Evolutionary conservation across 2,888 invertebrate genomes (phyloP).

Genomic region (Eutolmus rufibarbis): DNA sequence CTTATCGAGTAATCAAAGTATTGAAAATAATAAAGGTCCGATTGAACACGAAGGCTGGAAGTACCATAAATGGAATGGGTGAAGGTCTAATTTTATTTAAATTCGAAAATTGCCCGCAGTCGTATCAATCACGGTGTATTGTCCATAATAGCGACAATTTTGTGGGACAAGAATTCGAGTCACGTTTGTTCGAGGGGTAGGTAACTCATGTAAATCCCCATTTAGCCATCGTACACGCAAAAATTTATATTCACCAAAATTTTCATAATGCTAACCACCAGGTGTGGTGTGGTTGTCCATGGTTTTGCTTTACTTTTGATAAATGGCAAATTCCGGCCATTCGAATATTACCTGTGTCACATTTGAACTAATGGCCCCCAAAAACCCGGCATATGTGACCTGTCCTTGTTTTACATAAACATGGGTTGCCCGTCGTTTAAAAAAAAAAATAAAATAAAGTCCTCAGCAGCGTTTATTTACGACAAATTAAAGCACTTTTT

Average conservation of each 20-base stretch:
- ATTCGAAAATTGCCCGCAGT: background rate
- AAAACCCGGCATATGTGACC: background rate
- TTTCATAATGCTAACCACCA: constrained; percentile 6
- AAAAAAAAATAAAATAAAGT: background rate
- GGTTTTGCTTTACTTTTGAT: background rate
- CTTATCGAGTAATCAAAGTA: background rate
- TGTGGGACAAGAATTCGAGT: background rate
- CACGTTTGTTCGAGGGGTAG: background rate
- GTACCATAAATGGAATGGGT: background rate
- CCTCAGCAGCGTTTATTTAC: background rate
- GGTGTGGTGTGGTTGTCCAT: background rate
- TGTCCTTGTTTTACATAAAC: background rate
- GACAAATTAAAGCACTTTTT: background rate
- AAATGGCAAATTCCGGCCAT: background rate
- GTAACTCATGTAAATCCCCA: constrained; percentile 11
- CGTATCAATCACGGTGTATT: background rate
- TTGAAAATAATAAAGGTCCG: background rate
- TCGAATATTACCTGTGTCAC: background rate
- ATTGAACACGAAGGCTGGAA: background rate
- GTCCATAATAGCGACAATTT: background rate
- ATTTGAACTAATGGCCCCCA: background rate
- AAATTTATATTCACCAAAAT: constrained; percentile 5
- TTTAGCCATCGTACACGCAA: background rate
- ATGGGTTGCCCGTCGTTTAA: background rate
- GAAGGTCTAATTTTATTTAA: background rate